Conservation (phyloP, 2,888 invertebrate genomes). For the Acrobasis repandana region DNA sequence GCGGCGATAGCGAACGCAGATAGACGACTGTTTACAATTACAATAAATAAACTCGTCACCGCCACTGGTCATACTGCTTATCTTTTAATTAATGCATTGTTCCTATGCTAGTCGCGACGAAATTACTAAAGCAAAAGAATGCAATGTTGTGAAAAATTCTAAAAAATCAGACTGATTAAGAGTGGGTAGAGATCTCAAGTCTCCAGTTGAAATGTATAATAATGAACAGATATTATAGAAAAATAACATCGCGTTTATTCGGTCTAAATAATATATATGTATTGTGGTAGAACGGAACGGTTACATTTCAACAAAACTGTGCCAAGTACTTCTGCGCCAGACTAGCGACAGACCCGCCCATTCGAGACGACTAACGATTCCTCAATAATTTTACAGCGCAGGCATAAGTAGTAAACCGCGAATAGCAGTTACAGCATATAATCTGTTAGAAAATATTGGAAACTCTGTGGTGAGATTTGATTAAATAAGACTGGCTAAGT, state of each 20-base stretch:
- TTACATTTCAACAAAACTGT: slow-evolving; percentile 36
- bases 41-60: slow-evolving; percentile 38
- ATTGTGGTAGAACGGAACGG: slow-evolving; percentile 32
- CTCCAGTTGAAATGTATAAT: no score
- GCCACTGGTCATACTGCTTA: slow-evolving; percentile 4
- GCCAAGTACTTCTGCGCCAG: slow-evolving; percentile 47
- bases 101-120: neutral
- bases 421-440: neutral
- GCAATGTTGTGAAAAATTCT: neutral
- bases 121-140: neutral
- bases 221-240: neutral
- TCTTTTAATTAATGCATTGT: slow-evolving; percentile 16
- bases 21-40: slow-evolving; percentile 47
- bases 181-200: no score
- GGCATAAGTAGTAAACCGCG: neutral
- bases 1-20: slow-evolving; percentile 45
- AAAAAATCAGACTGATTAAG: no score
- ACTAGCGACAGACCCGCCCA: slow-evolving; percentile 50
- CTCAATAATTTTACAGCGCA: neutral
- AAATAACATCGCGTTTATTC: neutral
- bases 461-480: no score
- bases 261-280: slow-evolving; percentile 11
- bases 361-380: slow-evolving; percentile 32
- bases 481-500: no score
- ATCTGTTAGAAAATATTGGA: no score